Percentiles rank a stretch among this genome's conserved stretches.
phyloP scores from a whole-genome alignment of 2,888 invertebrate genomes.

The Iphiclides podalirius region DNA sequence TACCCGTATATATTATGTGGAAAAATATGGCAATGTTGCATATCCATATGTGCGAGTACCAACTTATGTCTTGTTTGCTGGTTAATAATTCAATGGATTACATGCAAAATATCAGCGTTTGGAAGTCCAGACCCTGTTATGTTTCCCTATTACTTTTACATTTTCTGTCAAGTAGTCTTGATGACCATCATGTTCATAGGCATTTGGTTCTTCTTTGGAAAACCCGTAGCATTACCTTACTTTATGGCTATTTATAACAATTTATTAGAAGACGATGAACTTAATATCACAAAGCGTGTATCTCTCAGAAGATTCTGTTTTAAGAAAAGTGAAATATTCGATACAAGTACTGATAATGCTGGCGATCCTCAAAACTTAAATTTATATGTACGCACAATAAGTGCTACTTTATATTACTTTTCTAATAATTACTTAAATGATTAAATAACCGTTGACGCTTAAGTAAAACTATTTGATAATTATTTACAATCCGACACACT shows the following conservation, averaged over 20 bases:
- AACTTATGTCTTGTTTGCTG: constrained; percentile 63
- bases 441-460: not conserved
- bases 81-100: constrained; percentile 63
- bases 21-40: constrained; percentile 53
- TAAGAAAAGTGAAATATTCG: constrained; percentile 64
- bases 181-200: constrained; percentile 44
- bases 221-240: constrained; percentile 47
- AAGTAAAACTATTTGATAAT: too few relatives aligned
- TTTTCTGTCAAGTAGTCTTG: constrained; percentile 61
- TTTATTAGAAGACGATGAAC: not conserved
- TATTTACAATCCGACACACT: too few relatives aligned
- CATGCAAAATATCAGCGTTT: constrained; percentile 57
- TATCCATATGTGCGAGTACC: constrained; percentile 54
- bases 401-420: constrained; percentile 4
- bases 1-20: constrained; percentile 60
- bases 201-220: constrained; percentile 53
- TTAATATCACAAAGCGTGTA: too few relatives aligned
- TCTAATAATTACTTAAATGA: constrained; percentile 8
- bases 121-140: constrained; percentile 59
- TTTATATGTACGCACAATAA: not conserved
- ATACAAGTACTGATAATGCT: constrained; percentile 38
- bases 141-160: constrained; percentile 65
- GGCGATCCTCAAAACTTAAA: constrained; percentile 10
- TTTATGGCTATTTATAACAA: constrained; percentile 41
- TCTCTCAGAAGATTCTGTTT: constrained; percentile 63